These are phyloP conservation scores for Panorpa germanica DNA, from an alignment of 2,888 invertebrate genomes.

Conservation along the genomic window DNA sequence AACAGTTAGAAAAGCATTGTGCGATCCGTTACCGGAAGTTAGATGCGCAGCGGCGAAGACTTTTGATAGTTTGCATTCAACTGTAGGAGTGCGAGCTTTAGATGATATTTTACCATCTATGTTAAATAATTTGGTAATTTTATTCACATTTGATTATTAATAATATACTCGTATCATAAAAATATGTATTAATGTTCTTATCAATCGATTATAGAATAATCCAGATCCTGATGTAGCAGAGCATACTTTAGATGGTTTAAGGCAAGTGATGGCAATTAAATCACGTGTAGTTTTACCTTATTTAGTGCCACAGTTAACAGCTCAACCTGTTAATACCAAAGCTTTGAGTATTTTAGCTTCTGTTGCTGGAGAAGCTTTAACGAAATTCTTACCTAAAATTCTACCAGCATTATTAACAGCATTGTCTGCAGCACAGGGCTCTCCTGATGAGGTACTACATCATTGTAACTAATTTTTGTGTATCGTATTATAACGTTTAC, in stretches of 20 bases:
- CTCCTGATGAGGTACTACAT: conserved; percentile 40
- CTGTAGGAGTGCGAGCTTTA: conserved; percentile 80
- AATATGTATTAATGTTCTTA: conserved; percentile 11
- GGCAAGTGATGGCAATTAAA: conserved; percentile 95
- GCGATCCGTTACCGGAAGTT: conserved; percentile 84
- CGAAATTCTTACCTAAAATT: conserved; percentile 78
- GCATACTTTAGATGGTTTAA: conserved; percentile 83
- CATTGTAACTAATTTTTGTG: conserved; percentile 16
- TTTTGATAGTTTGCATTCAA: conserved; percentile 88
- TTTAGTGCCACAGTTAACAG: conserved; percentile 84
- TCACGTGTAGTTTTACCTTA: conserved; percentile 90
- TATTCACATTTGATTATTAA: background rate
- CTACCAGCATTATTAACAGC: conserved; percentile 75
- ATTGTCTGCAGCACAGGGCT: conserved; percentile 47
- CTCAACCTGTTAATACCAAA: conserved; percentile 77
- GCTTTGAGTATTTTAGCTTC: conserved; percentile 86
- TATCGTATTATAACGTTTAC: too few species aligned
- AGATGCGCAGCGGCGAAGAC: conserved; percentile 90
- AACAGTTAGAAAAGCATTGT: conserved; percentile 85
- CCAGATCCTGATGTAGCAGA: conserved; percentile 66
- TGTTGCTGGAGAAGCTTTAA: conserved; percentile 85
- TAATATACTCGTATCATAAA: background rate
- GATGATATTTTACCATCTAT: conserved; percentile 93
- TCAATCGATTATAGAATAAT: conserved; percentile 52
- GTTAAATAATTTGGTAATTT: conserved; percentile 47